Percentiles rank a stretch among this genome's conserved stretches.
Evolutionary conservation across 2,113 vertebrate genomes (phyloP).

Genomic region (Danionella cerebrum): DNA sequence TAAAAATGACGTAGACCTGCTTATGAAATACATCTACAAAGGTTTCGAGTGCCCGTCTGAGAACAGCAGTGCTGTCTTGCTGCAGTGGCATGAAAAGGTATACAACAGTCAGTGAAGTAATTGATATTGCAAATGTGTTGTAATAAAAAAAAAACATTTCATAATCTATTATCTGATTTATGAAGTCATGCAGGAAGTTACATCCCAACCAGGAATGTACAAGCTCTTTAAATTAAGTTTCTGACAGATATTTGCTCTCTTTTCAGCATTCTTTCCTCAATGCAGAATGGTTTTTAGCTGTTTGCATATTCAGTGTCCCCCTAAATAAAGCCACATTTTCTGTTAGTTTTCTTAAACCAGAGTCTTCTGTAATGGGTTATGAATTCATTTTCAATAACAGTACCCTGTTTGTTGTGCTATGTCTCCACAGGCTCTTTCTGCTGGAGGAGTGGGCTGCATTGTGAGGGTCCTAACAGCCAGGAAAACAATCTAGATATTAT

Average conservation of each 20-base stretch:
- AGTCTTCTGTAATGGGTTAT: too few species aligned
- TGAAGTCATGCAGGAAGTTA: too few species aligned
- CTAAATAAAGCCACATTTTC: too few species aligned
- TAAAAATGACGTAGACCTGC: slow-evolving; percentile 86
- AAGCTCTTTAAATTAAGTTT: too few species aligned
- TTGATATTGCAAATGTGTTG: neutral
- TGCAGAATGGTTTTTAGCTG: too few species aligned
- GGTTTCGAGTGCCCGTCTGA: slow-evolving; percentile 95
- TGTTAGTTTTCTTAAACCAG: too few species aligned
- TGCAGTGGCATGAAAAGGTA: slow-evolving; percentile 99
- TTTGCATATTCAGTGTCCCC: too few species aligned
- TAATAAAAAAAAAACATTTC: neutral
- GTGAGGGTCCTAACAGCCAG: slow-evolving; percentile 91
- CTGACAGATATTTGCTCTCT: neutral
- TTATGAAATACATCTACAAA: slow-evolving; percentile 99
- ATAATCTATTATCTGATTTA: too few species aligned
- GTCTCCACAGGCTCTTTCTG: slow-evolving; percentile 81
- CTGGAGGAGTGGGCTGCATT: slow-evolving; percentile 90
- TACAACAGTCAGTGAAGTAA: neutral
- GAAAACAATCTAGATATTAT: slow-evolving; percentile 77
- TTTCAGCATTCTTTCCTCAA: too few species aligned
- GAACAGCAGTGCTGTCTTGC: slow-evolving; percentile 89
- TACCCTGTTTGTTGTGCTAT: too few species aligned
- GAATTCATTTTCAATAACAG: too few species aligned
- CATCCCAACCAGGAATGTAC: too few species aligned